Base-by-base conservation (phyloP, 1,140 invertebrate genomes). In the Caenorhabditis inopinata region DNA sequence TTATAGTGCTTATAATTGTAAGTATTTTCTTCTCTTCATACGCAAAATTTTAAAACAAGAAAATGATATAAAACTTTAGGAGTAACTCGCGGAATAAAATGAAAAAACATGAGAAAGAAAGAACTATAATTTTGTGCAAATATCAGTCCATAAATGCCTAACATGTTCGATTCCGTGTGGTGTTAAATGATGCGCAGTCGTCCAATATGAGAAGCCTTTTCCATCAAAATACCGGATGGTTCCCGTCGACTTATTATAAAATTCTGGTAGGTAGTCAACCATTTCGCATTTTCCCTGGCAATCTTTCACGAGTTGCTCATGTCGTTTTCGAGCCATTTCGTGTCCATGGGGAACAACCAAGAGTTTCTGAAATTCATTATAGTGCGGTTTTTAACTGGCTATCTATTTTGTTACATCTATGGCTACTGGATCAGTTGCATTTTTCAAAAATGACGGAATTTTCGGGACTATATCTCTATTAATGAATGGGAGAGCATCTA, bases 211-310 rank as follows among this genome's bases (percentile, higher is more conserved):
- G 32, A 68, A 68, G 12, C 58, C 58, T 38, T 32, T 35, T 21
- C 23, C 32, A 42, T 68, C 58, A 21, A 38, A 68, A 68, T 68
- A 68, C 27, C 58, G 58, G n/a, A 68, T 38, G 2, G 58, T 68
- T 38, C 27, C n/a, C 5, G 58, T 68, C 23, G n/a, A n/a, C 3
- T 3, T 21, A 29, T 68, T 68, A 21, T 68, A 68, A 12, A 68
- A 68, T 68, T 68, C 58, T 38, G 58, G 58, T 1, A 42, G n/a
- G 23, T 68, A 68, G 21, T 68, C 58, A 0, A 68, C 58, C 58
- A 68, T 38, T 38, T 21, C n/a, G 11, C 58, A 68, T n/a, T 68
- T 68, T 38, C 58, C 58, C 25, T 68, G 35, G 25, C 58, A 68
- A 18, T 68, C 58, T 21, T 68, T 68, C 4, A 68, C 58, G n/a